These are phyloP conservation scores for Verasper variegatus DNA, from an alignment of 2,113 vertebrate genomes.

Conservation along the genomic window DNA sequence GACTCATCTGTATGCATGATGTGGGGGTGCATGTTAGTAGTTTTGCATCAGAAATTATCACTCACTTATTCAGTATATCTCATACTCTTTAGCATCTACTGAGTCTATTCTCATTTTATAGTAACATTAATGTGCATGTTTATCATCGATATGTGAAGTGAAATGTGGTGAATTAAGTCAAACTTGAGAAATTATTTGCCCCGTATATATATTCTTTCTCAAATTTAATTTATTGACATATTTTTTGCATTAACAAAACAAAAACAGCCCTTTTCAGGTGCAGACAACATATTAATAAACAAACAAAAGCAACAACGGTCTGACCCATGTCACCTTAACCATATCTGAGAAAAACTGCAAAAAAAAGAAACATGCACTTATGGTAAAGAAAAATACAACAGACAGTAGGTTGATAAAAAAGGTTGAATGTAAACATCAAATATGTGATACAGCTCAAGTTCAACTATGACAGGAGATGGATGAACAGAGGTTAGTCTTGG, in stretches of 20 bases:
- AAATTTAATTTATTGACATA: constrained; percentile 48
- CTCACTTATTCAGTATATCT: neutral
- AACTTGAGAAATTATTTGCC: neutral
- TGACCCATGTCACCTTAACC: neutral
- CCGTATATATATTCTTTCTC: neutral
- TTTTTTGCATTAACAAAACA: constrained; percentile 29
- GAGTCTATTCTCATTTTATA: neutral
- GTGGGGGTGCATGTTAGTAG: too few species aligned
- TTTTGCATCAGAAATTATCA: too few species aligned
- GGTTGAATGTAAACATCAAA: constrained; percentile 10
- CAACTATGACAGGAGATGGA: neutral
- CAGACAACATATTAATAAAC: neutral
- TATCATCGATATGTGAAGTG: neutral
- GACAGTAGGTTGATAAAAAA: neutral
- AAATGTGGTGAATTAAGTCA: neutral
- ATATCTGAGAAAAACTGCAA: neutral
- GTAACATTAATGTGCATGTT: neutral
- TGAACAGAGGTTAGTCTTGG: constrained; percentile 4
- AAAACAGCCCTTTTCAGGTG: neutral
- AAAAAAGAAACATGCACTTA: constrained; percentile 1
- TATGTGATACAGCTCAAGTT: neutral
- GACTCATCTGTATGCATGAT: neutral
- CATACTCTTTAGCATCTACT: neutral
- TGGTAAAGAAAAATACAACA: neutral
- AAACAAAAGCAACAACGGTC: neutral